A percentile compares a stretch with the other conserved stretches of the same genome.
Conservation (phyloP, 2,113 vertebrate species). For the Atherinomorus stipes region DNA sequence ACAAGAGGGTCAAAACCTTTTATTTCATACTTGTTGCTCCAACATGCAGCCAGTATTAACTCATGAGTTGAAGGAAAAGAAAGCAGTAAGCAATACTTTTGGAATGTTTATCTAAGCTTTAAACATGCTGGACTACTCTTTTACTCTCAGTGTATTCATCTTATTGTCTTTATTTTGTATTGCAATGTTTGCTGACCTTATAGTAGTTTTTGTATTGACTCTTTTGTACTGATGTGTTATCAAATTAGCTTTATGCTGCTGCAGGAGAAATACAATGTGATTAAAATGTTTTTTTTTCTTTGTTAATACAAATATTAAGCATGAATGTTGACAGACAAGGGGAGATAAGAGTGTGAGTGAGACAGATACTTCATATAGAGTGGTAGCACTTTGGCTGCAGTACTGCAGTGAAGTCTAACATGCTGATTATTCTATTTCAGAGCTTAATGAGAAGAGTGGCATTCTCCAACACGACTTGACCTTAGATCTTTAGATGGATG, state of each 20-base stretch:
- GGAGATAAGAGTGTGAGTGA: neutral
- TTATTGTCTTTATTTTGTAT: neutral
- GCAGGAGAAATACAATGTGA: neutral
- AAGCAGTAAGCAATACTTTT: slow-evolving; percentile 3
- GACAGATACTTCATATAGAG: slow-evolving; percentile 28
- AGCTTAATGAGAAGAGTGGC: slow-evolving; percentile 69
- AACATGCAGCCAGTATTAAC: slow-evolving; percentile 44
- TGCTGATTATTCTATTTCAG: slow-evolving; percentile 54
- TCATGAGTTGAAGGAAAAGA: slow-evolving; percentile 34
- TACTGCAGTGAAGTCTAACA: slow-evolving; percentile 12
- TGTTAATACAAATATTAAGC: neutral
- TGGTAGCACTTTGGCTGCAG: slow-evolving; percentile 46
- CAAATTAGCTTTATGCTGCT: neutral
- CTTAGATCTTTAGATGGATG: slow-evolving; percentile 61
- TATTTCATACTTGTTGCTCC: slow-evolving; percentile 59
- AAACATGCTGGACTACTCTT: neutral
- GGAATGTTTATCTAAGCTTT: neutral
- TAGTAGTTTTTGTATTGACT: neutral
- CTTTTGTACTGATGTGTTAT: neutral
- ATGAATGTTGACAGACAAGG: slow-evolving; percentile 5
- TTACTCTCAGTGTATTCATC: neutral
- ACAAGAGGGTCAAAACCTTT: slow-evolving; percentile 66
- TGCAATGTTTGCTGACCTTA: neutral
- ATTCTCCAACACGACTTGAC: slow-evolving; percentile 73
- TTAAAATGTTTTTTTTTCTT: slow-evolving; percentile 16